A percentile compares a stretch with the other conserved stretches of the same genome.
Conservation (phyloP, 2,888 invertebrate species). For the Napeogenes sylphis region DNA sequence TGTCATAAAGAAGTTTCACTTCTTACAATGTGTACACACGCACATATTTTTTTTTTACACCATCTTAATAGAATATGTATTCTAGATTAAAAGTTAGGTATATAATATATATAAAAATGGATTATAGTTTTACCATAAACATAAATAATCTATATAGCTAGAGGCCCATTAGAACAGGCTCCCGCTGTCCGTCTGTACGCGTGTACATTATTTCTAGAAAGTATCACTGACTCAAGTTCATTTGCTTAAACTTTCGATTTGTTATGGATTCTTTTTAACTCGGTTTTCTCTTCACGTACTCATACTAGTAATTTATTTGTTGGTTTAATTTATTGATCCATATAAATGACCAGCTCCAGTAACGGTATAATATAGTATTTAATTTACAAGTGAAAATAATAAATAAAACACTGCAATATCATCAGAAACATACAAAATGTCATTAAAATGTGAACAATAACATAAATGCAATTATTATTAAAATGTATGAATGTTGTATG, state of each 20-base stretch:
- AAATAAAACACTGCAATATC: neutral
- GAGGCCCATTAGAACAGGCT: slow-evolving; percentile 13
- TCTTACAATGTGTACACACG: too few relatives aligned
- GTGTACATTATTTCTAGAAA: slow-evolving; percentile 65
- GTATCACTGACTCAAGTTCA: slow-evolving; percentile 58
- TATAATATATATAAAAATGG: too few relatives aligned
- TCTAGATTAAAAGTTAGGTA: too few relatives aligned
- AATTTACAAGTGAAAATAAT: too few relatives aligned
- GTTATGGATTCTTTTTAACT: slow-evolving; percentile 61
- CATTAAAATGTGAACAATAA: slow-evolving; percentile 11
- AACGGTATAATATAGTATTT: too few relatives aligned
- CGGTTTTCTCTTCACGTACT: slow-evolving; percentile 53
- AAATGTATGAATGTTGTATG: slow-evolving; percentile 60
- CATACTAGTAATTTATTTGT: slow-evolving; percentile 17
- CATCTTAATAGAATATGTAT: too few relatives aligned
- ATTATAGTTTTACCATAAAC: too few relatives aligned
- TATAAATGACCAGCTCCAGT: too few relatives aligned
- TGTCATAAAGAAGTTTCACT: too few relatives aligned
- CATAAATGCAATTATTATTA: slow-evolving; percentile 55
- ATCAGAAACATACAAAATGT: neutral
- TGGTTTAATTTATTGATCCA: neutral
- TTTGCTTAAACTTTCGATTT: slow-evolving; percentile 72
- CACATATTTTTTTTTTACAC: too few relatives aligned
- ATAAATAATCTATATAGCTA: slow-evolving; percentile 1
- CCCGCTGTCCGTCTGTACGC: slow-evolving; percentile 31